Percentiles rank a stretch among this genome's conserved stretches.
Evolutionary conservation across 2,113 vertebrate genomes (phyloP).

Genomic region (Rhipidura dahli): DNA sequence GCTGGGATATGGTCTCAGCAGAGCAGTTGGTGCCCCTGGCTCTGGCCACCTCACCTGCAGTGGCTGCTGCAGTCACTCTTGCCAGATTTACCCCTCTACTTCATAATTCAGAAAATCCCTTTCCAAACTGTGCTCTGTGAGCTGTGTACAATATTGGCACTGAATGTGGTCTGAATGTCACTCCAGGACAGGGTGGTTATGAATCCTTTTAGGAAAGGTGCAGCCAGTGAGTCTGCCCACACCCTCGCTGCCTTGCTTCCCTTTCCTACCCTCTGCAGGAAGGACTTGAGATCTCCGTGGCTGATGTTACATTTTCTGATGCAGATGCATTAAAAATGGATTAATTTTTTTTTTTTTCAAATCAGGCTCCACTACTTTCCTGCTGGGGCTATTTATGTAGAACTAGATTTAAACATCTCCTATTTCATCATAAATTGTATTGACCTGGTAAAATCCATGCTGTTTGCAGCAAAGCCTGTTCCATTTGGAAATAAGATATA

Average conservation of each 20-base stretch:
- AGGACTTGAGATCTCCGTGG: background rate
- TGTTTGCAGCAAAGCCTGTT: background rate
- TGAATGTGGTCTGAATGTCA: background rate
- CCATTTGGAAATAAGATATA: constrained; percentile 3
- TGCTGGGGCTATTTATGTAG: background rate
- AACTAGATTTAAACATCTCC: background rate
- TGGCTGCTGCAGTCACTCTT: background rate
- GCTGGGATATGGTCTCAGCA: fast-evolving
- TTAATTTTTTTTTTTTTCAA: background rate
- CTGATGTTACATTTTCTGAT: constrained; percentile 6
- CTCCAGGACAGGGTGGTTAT: background rate
- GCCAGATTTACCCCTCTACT: background rate
- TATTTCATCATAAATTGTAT: constrained; percentile 25
- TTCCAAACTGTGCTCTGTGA: background rate
- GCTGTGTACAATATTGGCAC: background rate
- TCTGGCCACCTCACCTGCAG: fast-evolving
- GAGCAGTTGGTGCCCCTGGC: background rate
- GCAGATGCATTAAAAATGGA: constrained; percentile 31
- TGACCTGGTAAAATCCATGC: constrained; percentile 34
- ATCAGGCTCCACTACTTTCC: background rate
- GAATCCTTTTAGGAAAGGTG: background rate
- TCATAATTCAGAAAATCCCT: background rate
- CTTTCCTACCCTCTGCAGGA: background rate
- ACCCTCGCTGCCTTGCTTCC: background rate
- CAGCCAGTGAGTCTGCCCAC: background rate